Conservation (phyloP, 2,113 vertebrate genomes). For the Aphelocoma coerulescens region DNA sequence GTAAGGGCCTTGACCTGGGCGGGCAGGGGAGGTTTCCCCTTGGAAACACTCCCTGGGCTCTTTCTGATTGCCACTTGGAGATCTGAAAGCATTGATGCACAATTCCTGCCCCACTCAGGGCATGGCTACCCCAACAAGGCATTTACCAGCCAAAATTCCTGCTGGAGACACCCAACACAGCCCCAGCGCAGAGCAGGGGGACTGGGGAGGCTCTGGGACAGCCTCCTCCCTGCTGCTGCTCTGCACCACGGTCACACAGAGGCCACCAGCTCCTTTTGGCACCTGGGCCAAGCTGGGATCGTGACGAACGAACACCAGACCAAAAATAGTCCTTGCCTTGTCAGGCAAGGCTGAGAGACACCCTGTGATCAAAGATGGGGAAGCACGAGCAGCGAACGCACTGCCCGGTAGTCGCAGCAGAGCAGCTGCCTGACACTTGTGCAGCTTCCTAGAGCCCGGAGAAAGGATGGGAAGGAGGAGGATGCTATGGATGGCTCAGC, state of each 20-base stretch:
- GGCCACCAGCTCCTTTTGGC: neutral
- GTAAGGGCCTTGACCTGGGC: neutral
- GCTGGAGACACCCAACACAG: fast-evolving
- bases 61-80: neutral
- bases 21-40: neutral
- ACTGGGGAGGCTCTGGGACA: neutral
- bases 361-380: constrained; percentile 32
- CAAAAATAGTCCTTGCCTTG: neutral
- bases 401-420: constrained; percentile 3
- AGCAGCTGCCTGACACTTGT: constrained; percentile 63
- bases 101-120: neutral
- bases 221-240: neutral
- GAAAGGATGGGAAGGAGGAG: constrained; percentile 23
- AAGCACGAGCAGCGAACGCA: neutral
- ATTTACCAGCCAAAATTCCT: neutral
- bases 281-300: neutral
- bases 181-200: fast-evolving
- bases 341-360: constrained; percentile 6
- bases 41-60: neutral
- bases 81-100: fast-evolving
- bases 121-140: fast-evolving
- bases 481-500: constrained; percentile 26
- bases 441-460: constrained; percentile 6
- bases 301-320: neutral
- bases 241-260: neutral